Percentiles rank a stretch among this genome's conserved stretches.
Conservation (phyloP, 2,113 vertebrate species). For the Thamnaconus septentrionalis region DNA sequence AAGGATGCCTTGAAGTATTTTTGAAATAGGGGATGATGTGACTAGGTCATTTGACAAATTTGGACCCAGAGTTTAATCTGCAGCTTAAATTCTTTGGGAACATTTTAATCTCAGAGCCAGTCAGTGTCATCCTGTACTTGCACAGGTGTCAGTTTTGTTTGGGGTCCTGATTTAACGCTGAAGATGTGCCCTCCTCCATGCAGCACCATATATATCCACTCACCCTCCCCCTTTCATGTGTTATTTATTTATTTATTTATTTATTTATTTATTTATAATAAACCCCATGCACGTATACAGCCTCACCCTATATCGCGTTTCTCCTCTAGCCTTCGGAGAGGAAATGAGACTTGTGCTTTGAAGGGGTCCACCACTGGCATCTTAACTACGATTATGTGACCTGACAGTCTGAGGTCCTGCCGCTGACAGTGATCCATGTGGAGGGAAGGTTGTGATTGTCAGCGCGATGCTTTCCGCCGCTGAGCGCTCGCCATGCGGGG, state of each 20-base stretch:
- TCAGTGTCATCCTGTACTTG: no score
- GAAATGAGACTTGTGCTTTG: constrained; percentile 41
- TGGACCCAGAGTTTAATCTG: no score
- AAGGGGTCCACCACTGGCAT: constrained; percentile 48
- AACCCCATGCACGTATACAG: neutral
- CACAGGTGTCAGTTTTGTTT: no score
- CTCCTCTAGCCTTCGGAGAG: constrained; percentile 13
- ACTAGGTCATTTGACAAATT: no score
- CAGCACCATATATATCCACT: no score
- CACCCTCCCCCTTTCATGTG: neutral
- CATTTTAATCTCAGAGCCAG: no score
- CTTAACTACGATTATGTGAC: constrained; percentile 62
- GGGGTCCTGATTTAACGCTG: no score
- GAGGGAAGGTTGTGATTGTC: constrained; percentile 70
- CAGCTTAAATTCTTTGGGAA: no score
- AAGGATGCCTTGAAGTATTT: no score
- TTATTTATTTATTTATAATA: no score
- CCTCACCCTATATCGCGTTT: constrained; percentile 22
- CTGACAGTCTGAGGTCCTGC: constrained; percentile 67
- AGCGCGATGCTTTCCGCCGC: constrained; percentile 47
- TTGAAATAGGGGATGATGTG: no score
- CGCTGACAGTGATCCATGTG: constrained; percentile 67
- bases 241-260: neutral
- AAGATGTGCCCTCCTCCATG: no score
- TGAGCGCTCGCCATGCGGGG: constrained; percentile 51